Base-by-base conservation (phyloP, 2,888 invertebrate species). In the Tupiocoris notatus region DNA sequence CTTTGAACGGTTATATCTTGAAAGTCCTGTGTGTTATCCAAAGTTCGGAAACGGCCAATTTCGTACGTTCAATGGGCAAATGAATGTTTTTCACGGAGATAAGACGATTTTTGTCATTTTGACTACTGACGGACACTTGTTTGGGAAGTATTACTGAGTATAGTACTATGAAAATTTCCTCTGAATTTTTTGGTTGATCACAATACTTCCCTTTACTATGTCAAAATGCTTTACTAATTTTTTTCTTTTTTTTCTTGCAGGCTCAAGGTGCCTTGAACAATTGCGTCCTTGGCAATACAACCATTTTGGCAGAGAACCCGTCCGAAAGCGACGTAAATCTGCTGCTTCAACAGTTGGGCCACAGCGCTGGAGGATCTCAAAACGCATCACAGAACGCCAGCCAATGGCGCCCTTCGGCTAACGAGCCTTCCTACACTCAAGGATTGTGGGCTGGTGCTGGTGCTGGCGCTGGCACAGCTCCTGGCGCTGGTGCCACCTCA, bases 261-360 rank as follows among this genome's bases (percentile, higher is more conserved):
- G 97, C 97, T 83, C 96, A 97, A 88, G 93, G 93, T 86, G 93
- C 96, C 80, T 87, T 98, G 82, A 96, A 96, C 86, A 95, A 95
- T 86, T 97, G 96, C 87, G 94, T 96, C 82, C 88, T 98, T 83
- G 92, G 93, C 83, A 96, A 96, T 87, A 96, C 96, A 77, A 96
- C 96, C 80, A 96, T 98, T 84, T 90, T 95, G 85, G 96, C 96
- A 75, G 96, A 97, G 86, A 94, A 95, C 81, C 95, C 96, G 77
- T 91, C 91, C 77, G 97, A 97, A 84, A 90, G 89, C 81, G 96
- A 96, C 83, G 95, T 95, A 81, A 91, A 92, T 84, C 89, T 91
- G 82, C 89, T 95, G 81, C 87, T 96, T 83, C 93, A 94, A 84
- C 93, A 93, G 84, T 88, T 93, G 82, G 90, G 90, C 80, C 90